Evolutionary conservation across 1,140 invertebrate genomes (phyloP).

Genomic region (Periplaneta americana): DNA sequence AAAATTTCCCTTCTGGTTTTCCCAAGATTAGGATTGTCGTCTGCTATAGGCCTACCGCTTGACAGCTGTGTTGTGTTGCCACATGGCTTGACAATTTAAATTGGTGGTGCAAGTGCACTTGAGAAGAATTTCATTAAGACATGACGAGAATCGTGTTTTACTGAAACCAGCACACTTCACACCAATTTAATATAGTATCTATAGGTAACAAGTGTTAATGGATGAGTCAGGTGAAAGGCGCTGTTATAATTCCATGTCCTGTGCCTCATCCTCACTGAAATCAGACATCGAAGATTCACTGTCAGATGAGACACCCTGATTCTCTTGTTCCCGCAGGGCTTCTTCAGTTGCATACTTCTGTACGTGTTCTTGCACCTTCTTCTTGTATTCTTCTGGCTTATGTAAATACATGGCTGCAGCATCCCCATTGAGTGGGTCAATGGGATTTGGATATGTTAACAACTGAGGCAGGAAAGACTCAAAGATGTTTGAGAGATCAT

Average conservation of each 20-base stretch:
- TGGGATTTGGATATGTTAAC: conserved; percentile 64
- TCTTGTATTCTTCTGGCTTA: conserved; percentile 69
- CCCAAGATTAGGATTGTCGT: too few species aligned
- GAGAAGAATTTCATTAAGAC: neutral
- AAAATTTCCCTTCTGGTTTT: too few species aligned
- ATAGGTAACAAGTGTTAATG: neutral
- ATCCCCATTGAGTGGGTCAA: conserved; percentile 68
- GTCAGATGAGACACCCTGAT: conserved; percentile 39
- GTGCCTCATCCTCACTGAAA: conserved; percentile 92
- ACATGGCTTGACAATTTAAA: too few species aligned
- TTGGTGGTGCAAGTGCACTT: neutral
- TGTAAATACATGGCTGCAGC: conserved; percentile 68
- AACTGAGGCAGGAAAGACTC: conserved; percentile 70
- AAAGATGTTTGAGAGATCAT: conserved; percentile 67
- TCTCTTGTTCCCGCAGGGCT: conserved; percentile 45
- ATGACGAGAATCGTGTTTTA: too few species aligned
- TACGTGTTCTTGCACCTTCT: conserved; percentile 59
- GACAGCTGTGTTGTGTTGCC: too few species aligned
- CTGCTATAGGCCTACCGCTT: too few species aligned
- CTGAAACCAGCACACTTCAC: neutral
- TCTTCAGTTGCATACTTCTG: conserved; percentile 60
- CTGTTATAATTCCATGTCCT: conserved; percentile 98
- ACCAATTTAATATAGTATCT: neutral
- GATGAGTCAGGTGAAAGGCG: neutral
- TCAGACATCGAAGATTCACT: conserved; percentile 60